Evolutionary conservation across 2,888 invertebrate genomes (phyloP), one percentile per base, ranked within the genome.

Genomic region (Masnerella sp.): DNA sequence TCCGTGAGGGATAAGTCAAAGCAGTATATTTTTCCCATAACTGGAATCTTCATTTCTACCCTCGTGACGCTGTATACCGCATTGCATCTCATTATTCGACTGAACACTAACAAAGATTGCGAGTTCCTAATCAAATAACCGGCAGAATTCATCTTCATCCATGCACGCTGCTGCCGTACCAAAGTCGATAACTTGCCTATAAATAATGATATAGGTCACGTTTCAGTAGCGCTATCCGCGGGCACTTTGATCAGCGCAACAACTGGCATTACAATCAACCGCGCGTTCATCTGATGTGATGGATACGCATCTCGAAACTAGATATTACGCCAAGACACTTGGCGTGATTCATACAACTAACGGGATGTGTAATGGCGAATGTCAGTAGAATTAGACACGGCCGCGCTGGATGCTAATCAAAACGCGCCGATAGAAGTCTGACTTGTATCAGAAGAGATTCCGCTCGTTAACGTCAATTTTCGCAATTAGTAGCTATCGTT

Each of bases 251-350:
- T 43, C 52, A 64, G 25, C 52, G 51, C 36, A 65, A 65, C 64
- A 54, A 65, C 54, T 54, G 38, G n/a, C 36, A 30, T 65, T 45
- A 52, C 65, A 65, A 65, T 65, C 45, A 56, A 36, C 38, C n/a
- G 54, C 42, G 38, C 14, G 28, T 54, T 15, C 45, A 22, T 22
- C 11, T 30, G 30, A n/a, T 47, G n/a, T 45, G 47, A 65, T 54
- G 45, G 47, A 65, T 47, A 17, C 18, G 15, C 25, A 45, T 43
- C 45, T 8, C 45, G 25, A 61, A 62, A 62, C 51, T 68, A 51
- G 49, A 58, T 68, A 68, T 68, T 49, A 68, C 36, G 42, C 38
- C 49, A 51, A 69, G 61, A 69, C 28, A 42, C 62, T 52, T 56
- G 49, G 56, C 17, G 42, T 62, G 61, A 71, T 58, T 64, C 43